phyloP scores from a whole-genome alignment of 2,797 vertebrate genomes.

The Kryptopterus vitreolus region DNA sequence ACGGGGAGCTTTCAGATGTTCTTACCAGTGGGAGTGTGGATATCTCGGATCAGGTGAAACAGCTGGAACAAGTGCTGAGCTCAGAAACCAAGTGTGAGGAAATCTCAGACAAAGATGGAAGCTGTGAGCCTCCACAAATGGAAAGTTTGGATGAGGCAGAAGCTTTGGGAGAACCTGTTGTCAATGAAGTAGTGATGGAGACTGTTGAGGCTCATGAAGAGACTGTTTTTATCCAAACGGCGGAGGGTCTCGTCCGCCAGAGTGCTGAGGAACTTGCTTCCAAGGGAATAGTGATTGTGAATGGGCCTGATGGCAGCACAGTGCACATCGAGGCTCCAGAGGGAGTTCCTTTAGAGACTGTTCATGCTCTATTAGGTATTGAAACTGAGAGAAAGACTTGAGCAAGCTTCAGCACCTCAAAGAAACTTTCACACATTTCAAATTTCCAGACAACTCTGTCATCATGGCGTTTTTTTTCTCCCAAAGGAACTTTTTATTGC shows the following conservation, averaged over 20 bases:
- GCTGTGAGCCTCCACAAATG: slow-evolving; percentile 27
- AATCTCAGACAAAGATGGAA: slow-evolving; percentile 23
- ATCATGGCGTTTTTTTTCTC: slow-evolving; percentile 8
- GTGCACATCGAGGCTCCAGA: slow-evolving; percentile 77
- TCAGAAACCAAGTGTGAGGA: slow-evolving; percentile 21
- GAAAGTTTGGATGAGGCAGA: slow-evolving; percentile 22
- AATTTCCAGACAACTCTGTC: slow-evolving; percentile 33
- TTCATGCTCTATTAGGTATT: slow-evolving; percentile 78
- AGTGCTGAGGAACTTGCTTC: slow-evolving; percentile 69
- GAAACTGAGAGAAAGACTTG: slow-evolving; percentile 67
- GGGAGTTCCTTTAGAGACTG: slow-evolving; percentile 74
- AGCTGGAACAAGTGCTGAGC: slow-evolving; percentile 64
- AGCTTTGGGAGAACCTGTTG: slow-evolving; percentile 30
- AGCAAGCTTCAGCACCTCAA: slow-evolving; percentile 13
- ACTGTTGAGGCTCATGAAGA: slow-evolving; percentile 63
- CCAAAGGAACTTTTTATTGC: slow-evolving; percentile 61
- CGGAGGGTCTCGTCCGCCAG: slow-evolving; percentile 75
- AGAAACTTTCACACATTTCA: slow-evolving; percentile 30
- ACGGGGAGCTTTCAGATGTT: slow-evolving; percentile 53
- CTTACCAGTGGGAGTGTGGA: slow-evolving; percentile 47
- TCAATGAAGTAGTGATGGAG: slow-evolving; percentile 63
- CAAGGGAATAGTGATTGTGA: slow-evolving; percentile 77
- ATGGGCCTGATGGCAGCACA: slow-evolving; percentile 71
- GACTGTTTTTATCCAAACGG: slow-evolving; percentile 79
- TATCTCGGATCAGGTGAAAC: slow-evolving; percentile 58